Conservation (phyloP, 2,888 invertebrate genomes). For the Caenorhabditis zanzibari region DNA sequence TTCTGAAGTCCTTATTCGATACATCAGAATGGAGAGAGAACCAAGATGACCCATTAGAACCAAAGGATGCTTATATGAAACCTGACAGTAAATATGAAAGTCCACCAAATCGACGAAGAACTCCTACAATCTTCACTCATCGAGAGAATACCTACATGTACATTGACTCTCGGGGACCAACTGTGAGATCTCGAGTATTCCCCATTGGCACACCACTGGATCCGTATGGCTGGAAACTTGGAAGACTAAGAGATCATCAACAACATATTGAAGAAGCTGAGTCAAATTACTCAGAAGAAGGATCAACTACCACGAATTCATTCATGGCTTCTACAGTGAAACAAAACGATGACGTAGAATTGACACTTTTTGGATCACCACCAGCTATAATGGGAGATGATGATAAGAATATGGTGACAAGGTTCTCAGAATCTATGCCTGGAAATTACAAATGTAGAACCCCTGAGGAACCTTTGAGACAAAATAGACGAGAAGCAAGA, state of each 20-base stretch:
- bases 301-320: slow-evolving; percentile 35
- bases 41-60: slow-evolving; percentile 24
- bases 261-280: slow-evolving; percentile 3
- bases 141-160: slow-evolving; percentile 73
- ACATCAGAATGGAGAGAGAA: slow-evolving; percentile 65
- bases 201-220: slow-evolving; percentile 40
- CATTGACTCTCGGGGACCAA: slow-evolving; percentile 82
- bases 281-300: slow-evolving; percentile 55
- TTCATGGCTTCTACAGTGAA: slow-evolving; percentile 60
- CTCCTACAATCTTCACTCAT: slow-evolving; percentile 56
- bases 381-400: slow-evolving; percentile 54
- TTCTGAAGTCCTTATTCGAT: slow-evolving; percentile 68
- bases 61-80: slow-evolving; percentile 22
- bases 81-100: slow-evolving; percentile 31
- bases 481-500: not conserved
- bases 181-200: slow-evolving; percentile 69
- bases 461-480: not conserved
- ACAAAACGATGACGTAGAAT: slow-evolving; percentile 58
- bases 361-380: slow-evolving; percentile 79
- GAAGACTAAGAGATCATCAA: slow-evolving; percentile 59
- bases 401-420: slow-evolving; percentile 23
- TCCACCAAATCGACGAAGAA: slow-evolving; percentile 54
- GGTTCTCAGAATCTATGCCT: slow-evolving; percentile 60
- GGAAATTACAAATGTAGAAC: slow-evolving; percentile 40
- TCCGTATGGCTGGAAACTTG: slow-evolving; percentile 64